Percentiles rank a stretch among this genome's conserved stretches.
These are phyloP conservation scores for Dicyrtomina minuta DNA, from an alignment of 2,888 invertebrate species.

Conservation along the genomic window DNA sequence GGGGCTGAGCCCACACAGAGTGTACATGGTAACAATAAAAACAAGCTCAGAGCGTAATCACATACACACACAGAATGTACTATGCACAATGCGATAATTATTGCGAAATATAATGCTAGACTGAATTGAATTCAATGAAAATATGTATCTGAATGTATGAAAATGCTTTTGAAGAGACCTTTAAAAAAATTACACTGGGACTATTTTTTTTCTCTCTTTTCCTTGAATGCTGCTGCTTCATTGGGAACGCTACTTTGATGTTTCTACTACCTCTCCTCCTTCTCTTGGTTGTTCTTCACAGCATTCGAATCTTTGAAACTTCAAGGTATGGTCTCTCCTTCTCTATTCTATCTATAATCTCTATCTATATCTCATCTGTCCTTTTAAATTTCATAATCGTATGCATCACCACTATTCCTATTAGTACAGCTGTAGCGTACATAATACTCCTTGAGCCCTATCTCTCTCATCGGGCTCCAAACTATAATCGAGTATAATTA, in stretches of 20 bases:
- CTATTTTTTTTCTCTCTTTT: constrained; percentile 11
- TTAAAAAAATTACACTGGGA: constrained; percentile 9
- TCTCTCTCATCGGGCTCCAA: too few species aligned
- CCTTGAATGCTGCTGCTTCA: constrained; percentile 16
- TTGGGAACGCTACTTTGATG: constrained; percentile 11
- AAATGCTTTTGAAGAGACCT: neutral
- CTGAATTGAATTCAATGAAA: neutral
- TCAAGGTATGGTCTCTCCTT: constrained; percentile 14
- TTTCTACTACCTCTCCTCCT: constrained; percentile 3
- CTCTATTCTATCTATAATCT: neutral
- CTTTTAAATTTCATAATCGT: neutral
- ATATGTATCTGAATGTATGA: neutral
- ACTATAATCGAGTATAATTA: too few species aligned
- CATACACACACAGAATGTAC: too few species aligned
- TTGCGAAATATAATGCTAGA: neutral
- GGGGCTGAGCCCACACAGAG: too few species aligned
- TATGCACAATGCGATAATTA: neutral
- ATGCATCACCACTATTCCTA: too few species aligned
- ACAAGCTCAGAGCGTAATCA: too few species aligned
- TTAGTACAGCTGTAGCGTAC: too few species aligned
- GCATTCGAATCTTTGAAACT: constrained; percentile 15
- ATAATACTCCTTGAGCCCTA: too few species aligned
- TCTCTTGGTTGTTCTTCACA: constrained; percentile 10
- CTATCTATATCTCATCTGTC: constrained; percentile 1
- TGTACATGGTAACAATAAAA: too few species aligned